phyloP scores from a whole-genome alignment of 2,797 vertebrate genomes.

The Heteromormyrus szaboi region DNA sequence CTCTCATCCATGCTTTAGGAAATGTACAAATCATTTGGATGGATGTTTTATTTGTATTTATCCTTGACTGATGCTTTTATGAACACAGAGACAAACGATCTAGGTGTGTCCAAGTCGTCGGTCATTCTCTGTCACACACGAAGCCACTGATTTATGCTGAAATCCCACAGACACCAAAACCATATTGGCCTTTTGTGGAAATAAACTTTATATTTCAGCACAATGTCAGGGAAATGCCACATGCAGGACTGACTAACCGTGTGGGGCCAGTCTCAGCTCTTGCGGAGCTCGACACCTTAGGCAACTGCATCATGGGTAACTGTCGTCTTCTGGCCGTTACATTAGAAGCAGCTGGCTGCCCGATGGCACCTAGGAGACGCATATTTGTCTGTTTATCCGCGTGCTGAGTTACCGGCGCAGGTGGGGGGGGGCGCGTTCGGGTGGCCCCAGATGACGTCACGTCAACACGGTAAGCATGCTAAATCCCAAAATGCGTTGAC shows the following conservation, averaged over 20 bases:
- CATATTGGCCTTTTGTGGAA: not conserved
- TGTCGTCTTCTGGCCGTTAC: not conserved
- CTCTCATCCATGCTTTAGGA: not conserved
- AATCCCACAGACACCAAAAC: not conserved
- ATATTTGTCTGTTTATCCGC: not conserved
- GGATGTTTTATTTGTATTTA: not conserved
- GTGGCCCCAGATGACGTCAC: not conserved
- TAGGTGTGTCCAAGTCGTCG: not conserved
- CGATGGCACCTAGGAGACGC: not conserved
- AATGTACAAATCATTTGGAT: not conserved
- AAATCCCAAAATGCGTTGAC: not conserved
- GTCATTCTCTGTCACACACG: not conserved
- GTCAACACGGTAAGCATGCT: not conserved
- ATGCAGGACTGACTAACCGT: not conserved
- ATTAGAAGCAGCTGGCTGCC: not conserved
- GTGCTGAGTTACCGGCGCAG: not conserved
- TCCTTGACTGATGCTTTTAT: not conserved
- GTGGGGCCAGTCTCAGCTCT: not conserved
- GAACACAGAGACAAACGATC: not conserved
- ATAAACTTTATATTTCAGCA: not conserved
- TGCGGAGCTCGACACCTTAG: not conserved
- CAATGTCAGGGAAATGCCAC: not conserved
- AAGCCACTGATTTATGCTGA: not conserved
- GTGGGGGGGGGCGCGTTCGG: too few species aligned
- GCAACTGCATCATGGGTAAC: not conserved